These are phyloP conservation scores for Drosophila rellima DNA, from an alignment of 2,888 invertebrate genomes.

Conservation along the genomic window DNA sequence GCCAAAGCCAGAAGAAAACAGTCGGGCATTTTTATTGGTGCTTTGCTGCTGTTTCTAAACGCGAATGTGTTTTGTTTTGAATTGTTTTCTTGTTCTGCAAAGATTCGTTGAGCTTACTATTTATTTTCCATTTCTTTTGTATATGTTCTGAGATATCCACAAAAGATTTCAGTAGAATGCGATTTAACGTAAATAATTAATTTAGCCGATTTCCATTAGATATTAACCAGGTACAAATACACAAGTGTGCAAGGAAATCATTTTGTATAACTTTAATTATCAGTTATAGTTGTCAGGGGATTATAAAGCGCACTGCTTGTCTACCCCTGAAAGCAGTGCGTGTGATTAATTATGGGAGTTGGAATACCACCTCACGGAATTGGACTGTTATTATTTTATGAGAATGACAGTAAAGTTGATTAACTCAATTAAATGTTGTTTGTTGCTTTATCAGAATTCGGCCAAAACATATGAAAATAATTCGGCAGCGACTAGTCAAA, in stretches of 20 bases:
- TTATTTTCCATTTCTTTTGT: conserved; percentile 25
- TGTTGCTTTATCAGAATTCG: conserved; percentile 51
- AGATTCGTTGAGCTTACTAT: conserved; percentile 24
- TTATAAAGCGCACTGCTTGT: conserved; percentile 6
- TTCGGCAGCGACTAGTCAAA: conserved; percentile 34
- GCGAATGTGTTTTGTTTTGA: conserved; percentile 15
- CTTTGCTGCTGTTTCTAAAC: conserved; percentile 17
- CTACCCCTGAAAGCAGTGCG: conserved; percentile 1
- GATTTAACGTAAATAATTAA: conserved; percentile 21
- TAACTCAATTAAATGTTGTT: conserved; percentile 58
- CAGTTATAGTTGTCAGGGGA: background rate
- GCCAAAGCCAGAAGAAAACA: conserved; percentile 27
- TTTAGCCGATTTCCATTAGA: background rate
- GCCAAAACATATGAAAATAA: conserved; percentile 30
- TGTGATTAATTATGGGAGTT: background rate
- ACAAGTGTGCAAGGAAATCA: no score
- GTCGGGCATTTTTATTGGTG: conserved; percentile 9
- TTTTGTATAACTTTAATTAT: background rate
- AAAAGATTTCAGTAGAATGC: conserved; percentile 3
- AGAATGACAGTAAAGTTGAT: conserved; percentile 33
- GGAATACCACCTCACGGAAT: background rate
- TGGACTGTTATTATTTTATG: conserved; percentile 6
- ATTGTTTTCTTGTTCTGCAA: conserved; percentile 6
- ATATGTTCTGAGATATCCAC: conserved; percentile 5
- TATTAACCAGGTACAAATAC: conserved; percentile 1